Evolutionary conservation across 2,888 invertebrate species (phyloP).

Genomic region (Acanthacorydalis orientalis): DNA sequence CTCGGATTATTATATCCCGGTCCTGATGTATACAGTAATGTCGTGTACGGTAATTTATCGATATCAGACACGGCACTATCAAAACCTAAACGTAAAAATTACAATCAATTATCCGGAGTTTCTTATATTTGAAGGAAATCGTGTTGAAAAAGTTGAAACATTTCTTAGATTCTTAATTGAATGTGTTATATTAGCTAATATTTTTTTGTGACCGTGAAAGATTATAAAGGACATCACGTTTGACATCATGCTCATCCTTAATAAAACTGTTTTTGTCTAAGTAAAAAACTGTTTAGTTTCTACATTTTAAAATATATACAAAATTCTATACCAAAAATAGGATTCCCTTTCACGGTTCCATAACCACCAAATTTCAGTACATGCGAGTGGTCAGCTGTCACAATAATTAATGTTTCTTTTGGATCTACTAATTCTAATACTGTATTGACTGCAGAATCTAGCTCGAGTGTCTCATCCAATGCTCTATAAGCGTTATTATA

Average conservation of each 20-base stretch:
- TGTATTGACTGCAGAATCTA: conserved; percentile 41
- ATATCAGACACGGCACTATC: conserved; percentile 47
- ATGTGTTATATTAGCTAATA: no score
- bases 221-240: no score
- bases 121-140: no score
- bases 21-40: conserved; percentile 50
- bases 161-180: no score
- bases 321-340: conserved; percentile 27
- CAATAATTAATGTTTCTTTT: conserved; percentile 46
- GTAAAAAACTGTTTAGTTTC: no score
- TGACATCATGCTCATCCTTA: no score
- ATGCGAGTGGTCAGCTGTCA: conserved; percentile 49
- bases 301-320: background rate
- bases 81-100: conserved; percentile 28
- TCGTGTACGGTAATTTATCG: conserved; percentile 47
- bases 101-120: no score
- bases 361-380: conserved; percentile 45
- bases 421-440: conserved; percentile 30
- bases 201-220: no score
- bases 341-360: conserved; percentile 35
- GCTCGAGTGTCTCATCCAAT: conserved; percentile 42
- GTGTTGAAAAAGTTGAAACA: no score
- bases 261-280: no score
- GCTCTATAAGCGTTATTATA: conserved; percentile 39
- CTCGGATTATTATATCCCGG: conserved; percentile 43